Evolutionary conservation across 2,888 invertebrate species (phyloP).

Genomic region (Crioceris asparagi): DNA sequence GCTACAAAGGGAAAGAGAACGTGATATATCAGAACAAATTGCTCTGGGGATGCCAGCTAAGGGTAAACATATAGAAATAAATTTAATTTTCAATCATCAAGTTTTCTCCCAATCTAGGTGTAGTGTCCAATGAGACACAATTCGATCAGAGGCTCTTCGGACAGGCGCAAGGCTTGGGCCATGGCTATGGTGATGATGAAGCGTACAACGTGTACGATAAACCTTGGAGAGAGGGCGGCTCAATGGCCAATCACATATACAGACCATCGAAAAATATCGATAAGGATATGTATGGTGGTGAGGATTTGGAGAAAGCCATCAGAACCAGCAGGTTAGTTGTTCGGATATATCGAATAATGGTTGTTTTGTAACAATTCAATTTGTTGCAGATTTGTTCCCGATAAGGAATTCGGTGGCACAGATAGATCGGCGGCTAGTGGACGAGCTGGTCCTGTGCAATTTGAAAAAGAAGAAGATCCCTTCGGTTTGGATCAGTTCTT

Average conservation of each 20-base stretch:
- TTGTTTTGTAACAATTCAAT: not conserved
- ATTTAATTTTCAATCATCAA: slow-evolving; percentile 33
- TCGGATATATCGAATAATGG: not conserved
- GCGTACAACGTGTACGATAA: slow-evolving; percentile 97
- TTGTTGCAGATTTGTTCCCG: slow-evolving; percentile 68
- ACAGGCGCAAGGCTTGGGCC: slow-evolving; percentile 76
- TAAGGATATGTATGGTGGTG: slow-evolving; percentile 81
- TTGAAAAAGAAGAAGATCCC: slow-evolving; percentile 86
- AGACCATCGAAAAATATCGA: slow-evolving; percentile 80
- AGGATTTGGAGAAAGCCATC: slow-evolving; percentile 79
- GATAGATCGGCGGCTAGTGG: slow-evolving; percentile 59
- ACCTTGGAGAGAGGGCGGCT: slow-evolving; percentile 88
- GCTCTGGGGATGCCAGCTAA: slow-evolving; percentile 91
- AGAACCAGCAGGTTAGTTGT: slow-evolving; percentile 62
- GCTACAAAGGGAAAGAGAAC: slow-evolving; percentile 79
- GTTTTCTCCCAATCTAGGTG: slow-evolving; percentile 74
- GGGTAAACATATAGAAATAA: not conserved
- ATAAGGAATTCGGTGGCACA: slow-evolving; percentile 92
- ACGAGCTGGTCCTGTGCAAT: slow-evolving; percentile 86
- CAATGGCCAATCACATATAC: slow-evolving; percentile 81
- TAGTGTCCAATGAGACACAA: slow-evolving; percentile 67
- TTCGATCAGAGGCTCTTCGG: slow-evolving; percentile 97
- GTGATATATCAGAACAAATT: slow-evolving; percentile 97
- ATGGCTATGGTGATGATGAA: slow-evolving; percentile 93
- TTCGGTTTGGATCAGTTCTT: slow-evolving; percentile 98